Evolutionary conservation across 1,140 invertebrate species (phyloP).

Genomic region (Drosophila nebulosa): DNA sequence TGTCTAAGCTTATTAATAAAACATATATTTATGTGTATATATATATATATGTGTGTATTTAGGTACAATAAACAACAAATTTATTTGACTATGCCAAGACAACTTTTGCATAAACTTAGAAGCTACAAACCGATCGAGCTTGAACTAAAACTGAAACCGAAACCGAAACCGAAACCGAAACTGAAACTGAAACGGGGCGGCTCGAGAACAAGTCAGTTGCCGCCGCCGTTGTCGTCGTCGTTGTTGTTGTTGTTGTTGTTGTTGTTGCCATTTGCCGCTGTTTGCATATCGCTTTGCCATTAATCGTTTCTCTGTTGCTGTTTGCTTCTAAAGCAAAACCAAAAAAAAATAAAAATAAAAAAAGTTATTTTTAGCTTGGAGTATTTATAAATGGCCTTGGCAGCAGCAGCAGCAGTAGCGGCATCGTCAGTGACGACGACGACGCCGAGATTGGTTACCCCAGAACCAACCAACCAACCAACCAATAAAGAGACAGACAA

Average conservation of each 20-base stretch:
- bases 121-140: neutral
- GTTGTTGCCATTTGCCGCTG: constrained; percentile 22
- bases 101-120: constrained; percentile 5
- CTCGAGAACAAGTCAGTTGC: constrained; percentile 2
- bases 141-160: neutral
- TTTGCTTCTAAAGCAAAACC: constrained; percentile 32
- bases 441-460: neutral
- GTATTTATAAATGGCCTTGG: constrained; percentile 79
- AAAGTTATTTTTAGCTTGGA: constrained; percentile 65
- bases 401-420: neutral
- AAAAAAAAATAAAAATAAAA: constrained; percentile 30
- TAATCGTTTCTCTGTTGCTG: constrained; percentile 38
- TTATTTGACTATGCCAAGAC: neutral
- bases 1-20: constrained; percentile 51
- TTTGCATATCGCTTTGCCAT: constrained; percentile 53
- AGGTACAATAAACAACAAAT: neutral
- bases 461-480: neutral
- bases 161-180: neutral
- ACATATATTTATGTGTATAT: constrained; percentile 31
- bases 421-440: neutral
- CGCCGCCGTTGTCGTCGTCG: neutral
- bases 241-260: neutral
- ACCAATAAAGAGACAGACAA: neutral
- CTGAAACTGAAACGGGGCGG: neutral
- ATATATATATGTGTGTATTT: neutral